These are phyloP conservation scores for Cheilosia vulpina DNA, from an alignment of 2,888 invertebrate species.

Conservation along the genomic window DNA sequence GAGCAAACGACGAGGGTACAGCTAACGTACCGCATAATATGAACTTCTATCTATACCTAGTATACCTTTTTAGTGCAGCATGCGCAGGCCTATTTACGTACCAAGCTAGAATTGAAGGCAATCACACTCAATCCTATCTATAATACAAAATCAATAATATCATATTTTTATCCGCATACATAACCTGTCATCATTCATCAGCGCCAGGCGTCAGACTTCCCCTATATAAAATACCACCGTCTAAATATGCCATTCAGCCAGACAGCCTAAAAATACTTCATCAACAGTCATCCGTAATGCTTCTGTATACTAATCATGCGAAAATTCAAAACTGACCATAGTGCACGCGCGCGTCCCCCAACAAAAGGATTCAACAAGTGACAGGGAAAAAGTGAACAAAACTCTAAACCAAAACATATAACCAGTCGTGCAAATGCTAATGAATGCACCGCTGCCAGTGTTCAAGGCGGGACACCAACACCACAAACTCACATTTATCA, in stretches of 20 bases:
- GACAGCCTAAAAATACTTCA: slow-evolving; percentile 41
- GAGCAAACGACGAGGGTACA: too few relatives aligned
- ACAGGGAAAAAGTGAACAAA: slow-evolving; percentile 44
- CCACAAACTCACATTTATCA: slow-evolving; percentile 2
- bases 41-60: too few relatives aligned
- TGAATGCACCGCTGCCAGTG: slow-evolving; percentile 34
- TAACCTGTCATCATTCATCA: background rate
- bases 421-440: slow-evolving; percentile 54
- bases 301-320: background rate
- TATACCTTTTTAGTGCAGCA: too few relatives aligned
- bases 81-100: too few relatives aligned
- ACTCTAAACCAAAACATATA: slow-evolving; percentile 2
- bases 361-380: slow-evolving; percentile 67
- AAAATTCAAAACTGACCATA: slow-evolving; percentile 2
- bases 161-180: background rate
- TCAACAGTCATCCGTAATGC: slow-evolving; percentile 25
- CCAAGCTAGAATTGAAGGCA: too few relatives aligned
- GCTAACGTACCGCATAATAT: too few relatives aligned
- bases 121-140: too few relatives aligned
- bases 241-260: slow-evolving; percentile 21
- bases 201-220: slow-evolving; percentile 60
- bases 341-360: slow-evolving; percentile 25
- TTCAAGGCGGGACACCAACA: slow-evolving; percentile 2
- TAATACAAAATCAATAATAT: too few relatives aligned
- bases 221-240: background rate